These are phyloP conservation scores for Ascidia mentula DNA, from an alignment of 23 tunicate species.

Conservation along the genomic window DNA sequence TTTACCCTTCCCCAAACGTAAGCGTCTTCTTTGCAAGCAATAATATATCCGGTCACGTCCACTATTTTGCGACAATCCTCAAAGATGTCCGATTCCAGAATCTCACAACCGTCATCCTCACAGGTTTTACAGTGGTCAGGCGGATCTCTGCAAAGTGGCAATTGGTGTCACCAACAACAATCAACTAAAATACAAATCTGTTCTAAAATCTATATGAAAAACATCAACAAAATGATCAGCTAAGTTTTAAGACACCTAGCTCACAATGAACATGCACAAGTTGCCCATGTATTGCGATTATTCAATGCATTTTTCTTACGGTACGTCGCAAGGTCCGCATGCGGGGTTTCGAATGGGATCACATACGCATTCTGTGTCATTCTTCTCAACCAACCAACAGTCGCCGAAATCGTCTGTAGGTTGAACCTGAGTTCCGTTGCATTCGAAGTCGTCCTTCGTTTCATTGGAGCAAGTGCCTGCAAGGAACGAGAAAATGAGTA, in stretches of 20 bases:
- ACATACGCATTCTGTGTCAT: background rate
- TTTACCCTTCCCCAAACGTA: background rate
- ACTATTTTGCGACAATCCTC: background rate
- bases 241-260: no score
- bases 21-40: background rate
- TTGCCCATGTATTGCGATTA: no score
- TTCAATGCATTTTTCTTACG: no score
- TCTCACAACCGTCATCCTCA: background rate
- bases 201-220: no score
- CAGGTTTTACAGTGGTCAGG: background rate
- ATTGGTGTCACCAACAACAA: no score
- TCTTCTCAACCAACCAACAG: background rate
- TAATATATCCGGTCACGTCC: background rate
- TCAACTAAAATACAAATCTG: no score
- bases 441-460: background rate
- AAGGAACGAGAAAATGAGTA: no score
- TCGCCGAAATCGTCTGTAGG: background rate
- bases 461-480: background rate
- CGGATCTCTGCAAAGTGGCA: no score
- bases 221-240: no score
- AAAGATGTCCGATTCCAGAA: background rate
- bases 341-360: background rate
- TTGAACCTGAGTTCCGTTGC: background rate
- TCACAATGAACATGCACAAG: no score
- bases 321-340: no score